Base-by-base conservation (phyloP, 2,888 invertebrate genomes). In the Zaprionus obscuricornis region DNA sequence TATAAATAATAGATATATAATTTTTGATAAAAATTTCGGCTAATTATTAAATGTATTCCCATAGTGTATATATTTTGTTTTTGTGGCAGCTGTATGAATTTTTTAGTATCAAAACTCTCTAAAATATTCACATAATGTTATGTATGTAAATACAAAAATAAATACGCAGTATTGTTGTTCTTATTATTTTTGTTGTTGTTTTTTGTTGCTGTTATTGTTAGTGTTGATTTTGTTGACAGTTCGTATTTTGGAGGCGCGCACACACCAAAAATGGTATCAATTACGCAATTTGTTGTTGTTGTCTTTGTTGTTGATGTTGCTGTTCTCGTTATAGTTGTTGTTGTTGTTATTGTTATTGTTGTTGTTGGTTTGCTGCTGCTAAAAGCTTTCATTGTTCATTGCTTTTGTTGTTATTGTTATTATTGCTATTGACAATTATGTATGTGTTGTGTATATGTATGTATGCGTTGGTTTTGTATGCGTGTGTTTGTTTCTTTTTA, bases 231-330 rank as follows among this genome's bases (percentile, higher is more conserved):
- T 63, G 56, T 66, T 58, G 50, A 69, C 65, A 65, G 47, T 62
- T 66, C 73, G 6, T 54, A 54, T 60, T 68, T 56, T 13, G 47
- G 47, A 68, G 51, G 47, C 57, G 51, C 49, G 40, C 39, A 58
- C 55, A 66, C 33, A 29, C 74, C 70, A 62, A 77, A 83, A 64
- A 75, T 75, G 75, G 70, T 78, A 70, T 67, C 65, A 82, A 78
- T 79, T 85, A 77, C 83, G 85, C 83, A 81, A 81, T 77, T 63
- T 59, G 29, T 49, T 51, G 14, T 49, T 37, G 13, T 27, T 27
- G n/a, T 34, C 36, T 24, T 16, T 43, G 46, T 58, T 54, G 36
- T 40, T 57, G 40, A 42, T 27, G 56, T 37, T 45, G 46, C 29
- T 40, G 20, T 51, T 24, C 2, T 33, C 20, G 39, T 27, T 42